phyloP scores from a whole-genome alignment of 2,888 invertebrate genomes.

The Hirtodrosophila cameraria region DNA sequence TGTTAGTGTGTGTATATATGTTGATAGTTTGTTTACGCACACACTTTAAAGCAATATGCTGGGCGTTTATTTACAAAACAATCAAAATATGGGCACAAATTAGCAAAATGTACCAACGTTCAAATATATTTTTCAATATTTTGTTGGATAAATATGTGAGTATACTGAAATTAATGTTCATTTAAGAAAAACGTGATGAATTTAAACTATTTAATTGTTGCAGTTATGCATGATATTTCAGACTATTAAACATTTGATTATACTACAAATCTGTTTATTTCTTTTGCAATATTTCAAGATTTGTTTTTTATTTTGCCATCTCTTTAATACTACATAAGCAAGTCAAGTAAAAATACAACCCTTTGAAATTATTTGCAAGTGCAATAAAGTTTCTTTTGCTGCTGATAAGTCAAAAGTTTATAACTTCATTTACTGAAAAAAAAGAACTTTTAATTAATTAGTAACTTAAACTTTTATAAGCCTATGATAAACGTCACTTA shows the following conservation, averaged over 20 bases:
- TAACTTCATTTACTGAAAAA: neutral
- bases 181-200: too few relatives aligned
- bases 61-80: conserved; percentile 22
- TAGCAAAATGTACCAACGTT: neutral
- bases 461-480: conserved; percentile 10
- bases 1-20: too few relatives aligned
- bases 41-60: conserved; percentile 9
- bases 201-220: too few relatives aligned
- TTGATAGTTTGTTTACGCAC: conserved; percentile 15
- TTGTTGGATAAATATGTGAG: too few relatives aligned
- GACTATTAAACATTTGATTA: too few relatives aligned
- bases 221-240: too few relatives aligned
- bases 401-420: neutral
- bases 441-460: conserved; percentile 45
- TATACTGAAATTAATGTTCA: too few relatives aligned
- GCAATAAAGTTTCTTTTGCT: neutral
- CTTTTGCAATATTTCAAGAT: too few relatives aligned
- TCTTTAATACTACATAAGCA: neutral
- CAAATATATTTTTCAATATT: neutral
- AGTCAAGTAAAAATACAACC: too few relatives aligned
- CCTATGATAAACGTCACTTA: conserved; percentile 8
- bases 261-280: too few relatives aligned
- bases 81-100: conserved; percentile 30
- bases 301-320: too few relatives aligned
- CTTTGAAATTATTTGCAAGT: neutral